Conservation (phyloP, 2,797 vertebrate species). For the Chaunax sp. region DNA sequence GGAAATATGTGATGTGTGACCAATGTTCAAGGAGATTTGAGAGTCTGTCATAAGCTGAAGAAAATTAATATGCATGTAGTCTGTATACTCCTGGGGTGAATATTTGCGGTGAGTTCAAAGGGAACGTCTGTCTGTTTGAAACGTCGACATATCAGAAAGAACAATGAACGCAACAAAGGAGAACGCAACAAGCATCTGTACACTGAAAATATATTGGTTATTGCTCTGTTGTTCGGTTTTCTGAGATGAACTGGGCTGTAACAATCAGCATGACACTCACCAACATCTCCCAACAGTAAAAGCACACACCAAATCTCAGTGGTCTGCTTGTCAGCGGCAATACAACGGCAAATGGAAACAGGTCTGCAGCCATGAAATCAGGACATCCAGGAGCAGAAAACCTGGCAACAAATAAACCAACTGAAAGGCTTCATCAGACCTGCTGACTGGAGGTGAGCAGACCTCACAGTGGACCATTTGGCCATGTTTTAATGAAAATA, state of each 20-base stretch:
- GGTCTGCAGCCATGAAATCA: slow-evolving; percentile 16
- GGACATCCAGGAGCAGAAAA: slow-evolving; percentile 28
- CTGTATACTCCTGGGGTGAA: slow-evolving; percentile 33
- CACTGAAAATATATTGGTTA: slow-evolving; percentile 21
- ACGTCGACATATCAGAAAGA: slow-evolving; percentile 34
- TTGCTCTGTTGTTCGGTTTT: slow-evolving; percentile 9
- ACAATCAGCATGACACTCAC: slow-evolving; percentile 6
- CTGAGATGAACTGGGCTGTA: slow-evolving; percentile 33
- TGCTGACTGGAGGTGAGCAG: not conserved
- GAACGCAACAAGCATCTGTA: slow-evolving; percentile 16
- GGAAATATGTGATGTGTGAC: slow-evolving; percentile 66
- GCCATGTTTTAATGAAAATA: slow-evolving; percentile 2
- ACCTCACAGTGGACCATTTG: not conserved
- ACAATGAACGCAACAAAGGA: slow-evolving; percentile 34
- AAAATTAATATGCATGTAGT: slow-evolving; percentile 61
- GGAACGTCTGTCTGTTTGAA: slow-evolving; percentile 35
- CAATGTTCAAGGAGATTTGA: slow-evolving; percentile 57
- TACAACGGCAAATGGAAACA: slow-evolving; percentile 25
- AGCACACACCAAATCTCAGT: slow-evolving; percentile 39
- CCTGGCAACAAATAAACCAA: slow-evolving; percentile 2
- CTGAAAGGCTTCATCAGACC: not conserved
- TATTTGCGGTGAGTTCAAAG: slow-evolving; percentile 57
- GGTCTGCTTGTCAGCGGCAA: slow-evolving; percentile 36
- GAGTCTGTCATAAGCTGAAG: slow-evolving; percentile 42
- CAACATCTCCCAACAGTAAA: slow-evolving; percentile 47